Base-by-base conservation (phyloP, 2,113 vertebrate species). In the Arvicanthis niloticus region DNA sequence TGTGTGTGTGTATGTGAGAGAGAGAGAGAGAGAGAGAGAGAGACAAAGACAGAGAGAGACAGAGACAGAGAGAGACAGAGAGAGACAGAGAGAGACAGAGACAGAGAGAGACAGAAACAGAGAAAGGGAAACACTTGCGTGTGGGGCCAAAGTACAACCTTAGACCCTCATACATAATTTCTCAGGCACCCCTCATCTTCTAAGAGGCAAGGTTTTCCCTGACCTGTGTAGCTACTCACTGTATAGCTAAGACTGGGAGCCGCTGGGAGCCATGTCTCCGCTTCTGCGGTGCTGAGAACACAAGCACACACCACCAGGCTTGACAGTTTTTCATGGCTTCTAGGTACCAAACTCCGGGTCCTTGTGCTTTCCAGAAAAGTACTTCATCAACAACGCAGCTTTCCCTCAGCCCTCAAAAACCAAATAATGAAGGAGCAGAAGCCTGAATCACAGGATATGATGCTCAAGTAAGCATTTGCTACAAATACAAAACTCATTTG, bases 61-160 rank as follows among this genome's bases (percentile, higher is more conserved):
- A 62, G 7, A 67, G 29, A 9, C 2, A 29, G 24, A 29, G 24
- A 29, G 24, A 29, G 24, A 29, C 9, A 31, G 65, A 2, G 26
- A 31, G 65, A 11, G 9, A 11, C 9, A 12, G 1, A 12, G 3
- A 7, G 2, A 12, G 10, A 11, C 3, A 7, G 29, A 12, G 10
- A 11, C 9, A 12, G 3, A 12, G 3, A 7, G 7, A 12, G 10
- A 11, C 3, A 7, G 29, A 12, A 3, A 73, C 37, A 40, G 58
- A 60, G 58, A 78, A 7, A 53, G n/a, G 42, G n/a, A 73, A 21
- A 42, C n/a, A 42, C 21, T 10, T 40, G 80, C 13, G 2, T 42
- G n/a, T 31, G n/a, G 13, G 58, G 37, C 6, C 37, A 40, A 16
- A 60, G 56, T 5, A 2, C n/a, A 37, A 6, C 77, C 31, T 53